Percentiles rank a stretch among this genome's conserved stretches.
Evolutionary conservation across 2,113 vertebrate species (phyloP).

Genomic region (Platycercus adscitus): DNA sequence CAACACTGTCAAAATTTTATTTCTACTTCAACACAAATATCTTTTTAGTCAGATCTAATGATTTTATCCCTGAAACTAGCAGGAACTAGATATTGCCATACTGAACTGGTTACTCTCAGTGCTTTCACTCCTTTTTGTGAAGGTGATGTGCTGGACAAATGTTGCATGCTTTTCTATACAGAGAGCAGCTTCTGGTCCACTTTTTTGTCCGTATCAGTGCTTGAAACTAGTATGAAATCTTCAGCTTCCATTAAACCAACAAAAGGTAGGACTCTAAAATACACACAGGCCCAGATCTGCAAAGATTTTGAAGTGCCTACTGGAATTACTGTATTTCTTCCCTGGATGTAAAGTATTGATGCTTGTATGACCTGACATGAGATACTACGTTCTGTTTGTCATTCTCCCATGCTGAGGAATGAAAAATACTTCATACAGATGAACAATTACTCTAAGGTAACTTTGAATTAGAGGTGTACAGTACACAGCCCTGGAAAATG

Average conservation of each 20-base stretch:
- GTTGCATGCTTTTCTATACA: neutral
- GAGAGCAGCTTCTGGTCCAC: neutral
- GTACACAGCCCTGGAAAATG: neutral
- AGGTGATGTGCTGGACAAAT: neutral
- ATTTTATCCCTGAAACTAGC: neutral
- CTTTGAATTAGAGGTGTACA: neutral
- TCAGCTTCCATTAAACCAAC: neutral
- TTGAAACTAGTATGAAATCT: neutral
- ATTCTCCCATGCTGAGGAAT: neutral
- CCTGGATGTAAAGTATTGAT: neutral
- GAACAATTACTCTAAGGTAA: neutral
- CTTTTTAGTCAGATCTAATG: neutral
- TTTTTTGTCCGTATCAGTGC: neutral
- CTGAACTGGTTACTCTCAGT: neutral
- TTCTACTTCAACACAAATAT: neutral
- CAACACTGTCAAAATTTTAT: neutral
- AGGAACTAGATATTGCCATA: neutral
- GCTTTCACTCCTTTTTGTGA: neutral
- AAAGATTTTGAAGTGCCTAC: neutral
- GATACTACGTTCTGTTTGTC: neutral
- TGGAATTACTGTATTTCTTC: neutral
- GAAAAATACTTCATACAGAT: neutral
- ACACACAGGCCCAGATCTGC: neutral
- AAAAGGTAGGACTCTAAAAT: neutral
- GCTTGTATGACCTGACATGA: neutral